Conservation (phyloP, 1,140 invertebrate genomes). For the Polyergus mexicanus region DNA sequence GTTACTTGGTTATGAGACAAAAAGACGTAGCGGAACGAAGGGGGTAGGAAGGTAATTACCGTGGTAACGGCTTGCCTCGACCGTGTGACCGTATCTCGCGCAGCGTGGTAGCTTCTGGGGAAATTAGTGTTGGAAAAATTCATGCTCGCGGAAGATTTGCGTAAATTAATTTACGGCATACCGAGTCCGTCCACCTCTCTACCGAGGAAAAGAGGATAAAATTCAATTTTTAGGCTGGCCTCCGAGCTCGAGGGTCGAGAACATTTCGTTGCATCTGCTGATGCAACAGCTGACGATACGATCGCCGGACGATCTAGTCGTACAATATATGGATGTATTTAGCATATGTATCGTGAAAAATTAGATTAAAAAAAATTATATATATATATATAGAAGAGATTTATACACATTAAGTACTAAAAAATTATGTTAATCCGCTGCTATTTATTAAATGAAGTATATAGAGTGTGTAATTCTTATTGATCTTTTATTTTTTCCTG, state of each 20-base stretch:
- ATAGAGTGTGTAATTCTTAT: neutral
- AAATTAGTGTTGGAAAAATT: slow-evolving; percentile 82
- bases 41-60: slow-evolving; percentile 81
- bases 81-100: slow-evolving; percentile 70
- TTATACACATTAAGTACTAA: neutral
- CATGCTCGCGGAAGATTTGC: slow-evolving; percentile 81
- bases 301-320: neutral
- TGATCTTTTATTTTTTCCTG: too few species aligned
- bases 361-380: neutral
- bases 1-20: slow-evolving; percentile 83
- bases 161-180: slow-evolving; percentile 81
- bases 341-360: neutral
- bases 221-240: slow-evolving; percentile 78
- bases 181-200: slow-evolving; percentile 61
- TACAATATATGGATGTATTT: neutral
- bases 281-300: neutral
- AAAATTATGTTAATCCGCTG: neutral
- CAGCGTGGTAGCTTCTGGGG: slow-evolving; percentile 72
- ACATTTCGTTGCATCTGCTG: neutral
- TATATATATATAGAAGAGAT: too few species aligned
- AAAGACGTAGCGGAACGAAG: slow-evolving; percentile 76
- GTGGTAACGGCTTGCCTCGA: slow-evolving; percentile 79
- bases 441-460: neutral
- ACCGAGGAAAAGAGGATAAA: slow-evolving; percentile 63
- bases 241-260: slow-evolving; percentile 20